These are phyloP conservation scores for Abramis brama DNA, from an alignment of 2,113 vertebrate genomes.

Conservation along the genomic window DNA sequence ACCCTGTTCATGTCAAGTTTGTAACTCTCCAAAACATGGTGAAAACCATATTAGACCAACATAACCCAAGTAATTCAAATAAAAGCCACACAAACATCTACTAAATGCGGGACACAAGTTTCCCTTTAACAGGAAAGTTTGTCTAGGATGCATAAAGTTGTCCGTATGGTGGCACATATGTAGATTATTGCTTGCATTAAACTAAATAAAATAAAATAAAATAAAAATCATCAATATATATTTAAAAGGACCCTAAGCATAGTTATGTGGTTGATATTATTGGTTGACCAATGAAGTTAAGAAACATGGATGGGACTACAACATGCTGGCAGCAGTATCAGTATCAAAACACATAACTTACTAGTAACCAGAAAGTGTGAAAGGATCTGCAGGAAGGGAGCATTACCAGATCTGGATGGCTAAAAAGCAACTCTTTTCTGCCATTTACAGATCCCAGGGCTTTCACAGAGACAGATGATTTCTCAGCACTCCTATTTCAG, in stretches of 20 bases:
- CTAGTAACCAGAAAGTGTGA: neutral
- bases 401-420: neutral
- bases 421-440: neutral
- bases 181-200: no score
- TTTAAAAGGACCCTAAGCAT: neutral
- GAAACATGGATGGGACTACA: no score
- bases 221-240: neutral
- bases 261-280: neutral
- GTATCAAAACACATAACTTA: no score
- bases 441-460: neutral
- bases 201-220: neutral
- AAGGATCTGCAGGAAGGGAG: neutral
- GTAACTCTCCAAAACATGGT: neutral
- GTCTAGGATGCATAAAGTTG: neutral
- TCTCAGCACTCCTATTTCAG: conserved; percentile 5
- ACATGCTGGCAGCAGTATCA: no score
- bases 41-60: neutral
- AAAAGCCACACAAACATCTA: neutral
- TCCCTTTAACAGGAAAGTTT: neutral
- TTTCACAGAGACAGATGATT: neutral
- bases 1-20: conserved; percentile 13
- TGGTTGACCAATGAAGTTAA: neutral
- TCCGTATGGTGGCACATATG: neutral
- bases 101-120: neutral
- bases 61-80: neutral